These are phyloP conservation scores for Muscidifurax raptorellus DNA, from an alignment of 1,140 invertebrate species.

Conservation along the genomic window DNA sequence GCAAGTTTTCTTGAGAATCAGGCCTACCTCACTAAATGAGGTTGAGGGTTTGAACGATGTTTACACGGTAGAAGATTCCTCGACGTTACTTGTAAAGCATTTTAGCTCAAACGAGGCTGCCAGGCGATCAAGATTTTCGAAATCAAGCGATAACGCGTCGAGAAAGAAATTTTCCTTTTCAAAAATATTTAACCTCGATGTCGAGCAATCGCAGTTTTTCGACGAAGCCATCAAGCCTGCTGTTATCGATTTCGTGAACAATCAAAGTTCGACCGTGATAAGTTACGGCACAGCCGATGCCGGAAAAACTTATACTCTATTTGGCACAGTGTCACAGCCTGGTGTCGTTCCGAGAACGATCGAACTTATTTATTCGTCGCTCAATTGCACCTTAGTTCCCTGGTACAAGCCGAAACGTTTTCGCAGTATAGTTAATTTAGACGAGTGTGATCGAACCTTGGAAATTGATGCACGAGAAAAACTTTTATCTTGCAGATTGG, in stretches of 20 bases:
- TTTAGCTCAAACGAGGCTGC: slow-evolving; percentile 49
- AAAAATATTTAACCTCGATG: slow-evolving; percentile 60
- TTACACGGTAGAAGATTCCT: slow-evolving; percentile 60
- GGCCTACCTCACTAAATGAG: slow-evolving; percentile 53
- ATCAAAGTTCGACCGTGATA: slow-evolving; percentile 65
- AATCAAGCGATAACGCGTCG: slow-evolving; percentile 52
- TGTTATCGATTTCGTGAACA: slow-evolving; percentile 61
- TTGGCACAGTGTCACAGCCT: slow-evolving; percentile 81
- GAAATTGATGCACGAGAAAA: slow-evolving; percentile 67
- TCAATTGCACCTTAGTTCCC: slow-evolving; percentile 67
- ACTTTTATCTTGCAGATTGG: slow-evolving; percentile 56
- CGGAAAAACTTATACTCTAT: slow-evolving; percentile 83
- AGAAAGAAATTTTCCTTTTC: slow-evolving; percentile 63
- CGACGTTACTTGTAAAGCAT: slow-evolving; percentile 62
- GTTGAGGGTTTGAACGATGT: slow-evolving; percentile 55
- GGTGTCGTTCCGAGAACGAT: slow-evolving; percentile 87
- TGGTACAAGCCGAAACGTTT: slow-evolving; percentile 73
- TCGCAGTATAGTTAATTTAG: slow-evolving; percentile 70
- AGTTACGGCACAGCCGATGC: slow-evolving; percentile 68
- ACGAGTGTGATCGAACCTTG: slow-evolving; percentile 55
- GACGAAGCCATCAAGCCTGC: slow-evolving; percentile 56
- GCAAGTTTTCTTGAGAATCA: slow-evolving; percentile 66
- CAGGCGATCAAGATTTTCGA: slow-evolving; percentile 55
- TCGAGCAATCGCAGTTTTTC: slow-evolving; percentile 62
- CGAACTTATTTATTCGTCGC: slow-evolving; percentile 81